Base-by-base conservation (phyloP, 2,797 vertebrate genomes). In the Buphagus erythrorhynchus region DNA sequence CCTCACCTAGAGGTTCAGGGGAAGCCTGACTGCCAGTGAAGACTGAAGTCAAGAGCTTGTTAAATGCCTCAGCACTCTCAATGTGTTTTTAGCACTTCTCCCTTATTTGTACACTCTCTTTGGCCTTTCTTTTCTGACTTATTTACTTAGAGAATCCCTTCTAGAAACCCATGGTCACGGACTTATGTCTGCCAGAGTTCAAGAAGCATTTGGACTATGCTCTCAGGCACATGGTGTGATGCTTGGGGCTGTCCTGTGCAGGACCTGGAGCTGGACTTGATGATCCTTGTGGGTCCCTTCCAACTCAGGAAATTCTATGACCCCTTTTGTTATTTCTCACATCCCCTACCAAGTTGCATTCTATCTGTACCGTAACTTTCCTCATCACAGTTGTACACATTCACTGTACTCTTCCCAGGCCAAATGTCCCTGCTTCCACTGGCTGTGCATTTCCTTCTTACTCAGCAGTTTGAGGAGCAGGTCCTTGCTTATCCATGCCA, bases 301-400 rank as follows among this genome's bases (percentile, higher is more conserved):
- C 14, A 40, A 13, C 13, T 54, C 11, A 20, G 20, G n/a, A 48
- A 35, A 78, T 62, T 86, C 48, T 62, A 18, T 40, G 6, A 55
- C 18, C 26, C 9, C 5, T 62, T 29, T 22, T 62, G 5, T 35
- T 48, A 48, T 42, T 69, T 33, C n/a, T 55, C 26, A 35, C 9
- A 33, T 33, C 13, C 6, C 6, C 45, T 48, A 33, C 5, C 24
- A 46, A 62, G 25, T 62, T 2, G 0, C 26, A 21, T 54, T 62
- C 14, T 2, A 10, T 31, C 16, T 31, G 35, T 48, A 22, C 48
- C 0, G 2, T 28, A 45, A 19, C 2, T 62, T 52, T 62, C n/a
- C 40, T 62, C 14, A 42, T 77, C 48, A 46, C 26, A 40, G 13
- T 5, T 4, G 5, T 35, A 22, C 6, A 40, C 17, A 54, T 25